Base-by-base conservation (phyloP, 1,140 invertebrate genomes). In the Nymphalis io region DNA sequence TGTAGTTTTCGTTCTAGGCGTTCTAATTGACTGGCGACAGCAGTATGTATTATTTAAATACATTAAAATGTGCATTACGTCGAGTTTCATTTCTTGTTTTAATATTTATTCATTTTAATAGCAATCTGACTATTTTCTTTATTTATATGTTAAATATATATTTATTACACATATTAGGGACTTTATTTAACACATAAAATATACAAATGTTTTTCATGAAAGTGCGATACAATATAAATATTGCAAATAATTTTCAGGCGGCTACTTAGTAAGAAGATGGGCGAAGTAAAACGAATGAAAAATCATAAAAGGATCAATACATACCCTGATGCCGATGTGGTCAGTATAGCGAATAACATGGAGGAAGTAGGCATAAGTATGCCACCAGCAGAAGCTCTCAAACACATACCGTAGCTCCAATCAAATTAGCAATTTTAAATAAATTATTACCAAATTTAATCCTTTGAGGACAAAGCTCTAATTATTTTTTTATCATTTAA, bases 1-100 rank as follows among this genome's bases (percentile, higher is more conserved):
- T 3, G 71, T 91, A 12, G 87, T 94, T 13, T 94, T 94, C 71
- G 87, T 92, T 6, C 87, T 94, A 63, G 94, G 93, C 53, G 82
- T 94, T n/a, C 92, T 94, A 16, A 93, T 94, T 21, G 87, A 89
- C 39, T 88, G 85, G 39, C 70, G 85, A 48, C 87, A 90, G 60
- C 84, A 89, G 87, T 89, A 78, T 84, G 84, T 79, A 40, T 78
- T 53, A 53, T 16, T 40, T 39, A 59, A 38, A 59, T 38, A 59
- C n/a, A 59, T 59, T 8, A 33, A 33, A 33, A 33, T 33, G 27
- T 33, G 27, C 5, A 33, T 33, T 8, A 33, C 27, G 3, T 33
- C 1, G 5, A 27, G 3, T 33, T 8, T 2, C 27, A 8, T 8
- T 8, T 5, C 10, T 33, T 4, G 23, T 23, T 23, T 23, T 23